Evolutionary conservation across 2,888 invertebrate genomes (phyloP).

Genomic region (Hydriomena furcata): DNA sequence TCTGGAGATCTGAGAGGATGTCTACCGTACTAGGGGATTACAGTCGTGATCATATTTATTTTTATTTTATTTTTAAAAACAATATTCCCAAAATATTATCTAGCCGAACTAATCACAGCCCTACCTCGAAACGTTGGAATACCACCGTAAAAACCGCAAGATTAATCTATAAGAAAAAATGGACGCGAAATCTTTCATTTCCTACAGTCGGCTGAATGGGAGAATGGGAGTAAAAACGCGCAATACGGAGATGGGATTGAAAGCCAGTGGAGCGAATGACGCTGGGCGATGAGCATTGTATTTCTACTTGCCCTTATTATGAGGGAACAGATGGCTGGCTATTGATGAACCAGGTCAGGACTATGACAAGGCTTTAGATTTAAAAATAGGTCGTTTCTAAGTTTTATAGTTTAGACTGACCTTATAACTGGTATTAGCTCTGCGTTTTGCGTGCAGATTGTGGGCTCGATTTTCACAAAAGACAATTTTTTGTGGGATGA

Average conservation of each 20-base stretch:
- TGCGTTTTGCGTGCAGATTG: no score
- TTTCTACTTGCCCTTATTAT: conserved; percentile 28
- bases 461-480: no score
- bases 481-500: no score
- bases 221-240: conserved; percentile 50
- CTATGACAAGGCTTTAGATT: background rate
- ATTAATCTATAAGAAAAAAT: conserved; percentile 51
- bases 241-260: conserved; percentile 60
- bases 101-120: conserved; percentile 10
- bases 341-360: conserved; percentile 17
- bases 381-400: no score
- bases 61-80: conserved; percentile 7
- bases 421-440: no score
- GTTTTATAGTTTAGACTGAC: no score
- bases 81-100: background rate
- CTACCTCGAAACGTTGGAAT: conserved; percentile 1
- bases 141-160: conserved; percentile 24
- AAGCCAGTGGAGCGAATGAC: conserved; percentile 64
- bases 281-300: conserved; percentile 64
- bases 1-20: no score
- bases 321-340: conserved; percentile 20
- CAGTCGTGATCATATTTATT: no score
- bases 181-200: conserved; percentile 69
- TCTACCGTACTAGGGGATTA: no score
- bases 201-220: conserved; percentile 48